phyloP scores from a whole-genome alignment of 2,113 vertebrate species.

The Penelope pileata region DNA sequence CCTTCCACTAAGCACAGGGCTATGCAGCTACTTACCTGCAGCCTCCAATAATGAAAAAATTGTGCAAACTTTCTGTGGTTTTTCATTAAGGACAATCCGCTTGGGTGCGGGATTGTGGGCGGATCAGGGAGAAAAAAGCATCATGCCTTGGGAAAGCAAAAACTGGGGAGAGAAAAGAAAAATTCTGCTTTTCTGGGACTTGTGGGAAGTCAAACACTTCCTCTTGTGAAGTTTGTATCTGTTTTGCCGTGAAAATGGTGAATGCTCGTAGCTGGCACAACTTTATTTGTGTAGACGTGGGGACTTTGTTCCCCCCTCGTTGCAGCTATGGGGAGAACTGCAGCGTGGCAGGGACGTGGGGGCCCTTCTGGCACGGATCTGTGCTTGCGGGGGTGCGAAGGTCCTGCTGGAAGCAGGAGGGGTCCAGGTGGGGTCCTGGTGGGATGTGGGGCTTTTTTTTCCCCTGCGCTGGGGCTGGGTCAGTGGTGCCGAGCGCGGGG shows the following conservation, averaged over 20 bases:
- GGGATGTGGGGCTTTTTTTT: no score
- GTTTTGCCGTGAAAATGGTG: neutral
- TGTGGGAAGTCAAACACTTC: neutral
- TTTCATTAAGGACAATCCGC: neutral
- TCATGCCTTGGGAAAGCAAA: neutral
- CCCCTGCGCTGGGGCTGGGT: no score
- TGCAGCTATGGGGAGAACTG: neutral
- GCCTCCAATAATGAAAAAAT: conserved; percentile 3
- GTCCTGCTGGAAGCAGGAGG: neutral
- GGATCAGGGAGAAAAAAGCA: neutral
- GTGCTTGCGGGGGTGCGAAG: no score
- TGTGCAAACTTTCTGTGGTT: neutral
- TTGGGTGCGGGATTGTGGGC: neutral
- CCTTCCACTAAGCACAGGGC: conserved; percentile 43
- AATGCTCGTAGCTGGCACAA: neutral
- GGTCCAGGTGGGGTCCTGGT: no score
- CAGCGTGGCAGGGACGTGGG: fast-evolving
- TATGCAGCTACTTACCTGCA: conserved; percentile 23
- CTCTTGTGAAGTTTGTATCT: fast-evolving
- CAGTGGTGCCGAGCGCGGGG: no score
- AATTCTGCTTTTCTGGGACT: neutral
- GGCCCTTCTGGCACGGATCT: neutral
- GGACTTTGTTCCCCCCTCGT: fast-evolving
- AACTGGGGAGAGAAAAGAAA: fast-evolving
- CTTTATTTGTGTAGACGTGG: neutral